Base-by-base conservation (phyloP, 53 echinoderm and acorn worm species). In the Hippasteria phrygiana region DNA sequence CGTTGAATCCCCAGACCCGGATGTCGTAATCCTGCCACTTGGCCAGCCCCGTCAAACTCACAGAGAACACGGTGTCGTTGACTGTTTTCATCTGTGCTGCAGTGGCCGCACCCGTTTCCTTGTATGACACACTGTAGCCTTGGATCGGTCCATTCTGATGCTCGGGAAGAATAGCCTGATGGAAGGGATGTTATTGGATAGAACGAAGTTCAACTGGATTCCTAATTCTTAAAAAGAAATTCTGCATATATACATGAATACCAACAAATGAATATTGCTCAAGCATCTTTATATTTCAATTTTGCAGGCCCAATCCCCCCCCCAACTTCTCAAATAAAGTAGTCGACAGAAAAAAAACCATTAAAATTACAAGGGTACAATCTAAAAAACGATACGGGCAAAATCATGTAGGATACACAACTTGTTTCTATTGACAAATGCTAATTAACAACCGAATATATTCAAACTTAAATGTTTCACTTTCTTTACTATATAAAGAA, bases 11-110 rank as follows among this genome's bases (percentile, higher is more conserved):
- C 53, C 81, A 82, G 26, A 94, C 92, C 78, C 81, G 81, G 24
- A 96, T 71, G 43, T 77, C 88, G 62, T 94, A 94, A 42, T 55
- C 85, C 48, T 90, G 92, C 92, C 93, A 94, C 33, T 93, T 92
- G 27, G 51, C 71, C n/a, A 96, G 91, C 33, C 64, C 80, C 3
- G 77, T 89, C 36, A 96, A 29, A 1, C 74, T 87, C 83, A 53
- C 70, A 3, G 86, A 71, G 36, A 79, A 71, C 55, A 63, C 54
- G 1, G 79, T 51, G 22, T 29, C 69, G 31, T 89, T 55, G 36
- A 78, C 89, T 35, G 78, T 55, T 39, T 37, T 28, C 71, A 78
- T 79, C 89, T 50, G 59, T n/a, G 41, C 28, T 17, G 56, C 43
- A 46, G 41, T 78, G 26, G 79, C 29, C 73, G 74, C 77, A n/a